Conservation (phyloP, 2,113 vertebrate species). For the Scartelaos histophorus region DNA sequence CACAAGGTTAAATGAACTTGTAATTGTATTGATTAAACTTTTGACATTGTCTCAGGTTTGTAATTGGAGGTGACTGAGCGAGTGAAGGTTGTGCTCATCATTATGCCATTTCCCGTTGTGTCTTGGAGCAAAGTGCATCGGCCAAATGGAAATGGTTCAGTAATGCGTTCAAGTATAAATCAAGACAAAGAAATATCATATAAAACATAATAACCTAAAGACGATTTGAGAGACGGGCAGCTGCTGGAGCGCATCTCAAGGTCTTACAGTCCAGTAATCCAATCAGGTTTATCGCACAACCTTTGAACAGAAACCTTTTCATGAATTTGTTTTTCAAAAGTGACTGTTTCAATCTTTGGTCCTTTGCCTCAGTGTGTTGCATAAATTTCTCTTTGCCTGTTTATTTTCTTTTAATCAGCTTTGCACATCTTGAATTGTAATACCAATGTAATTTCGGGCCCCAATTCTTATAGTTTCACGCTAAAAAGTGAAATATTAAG, state of each 20-base stretch:
- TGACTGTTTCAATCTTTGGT: conserved; percentile 6
- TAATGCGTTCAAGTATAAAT: conserved; percentile 6
- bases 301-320: conserved; percentile 3
- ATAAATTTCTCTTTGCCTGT: too few relatives aligned
- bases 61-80: background rate
- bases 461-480: too few relatives aligned
- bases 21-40: background rate
- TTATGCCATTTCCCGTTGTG: conserved; percentile 1
- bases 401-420: too few relatives aligned
- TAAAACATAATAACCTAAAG: conserved; percentile 13
- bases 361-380: background rate
- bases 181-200: conserved; percentile 3
- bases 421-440: too few relatives aligned
- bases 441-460: too few relatives aligned
- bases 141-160: conserved; percentile 3
- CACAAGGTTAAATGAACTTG: background rate
- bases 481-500: too few relatives aligned
- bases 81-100: conserved; percentile 3
- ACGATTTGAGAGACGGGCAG: conserved; percentile 6
- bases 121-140: background rate
- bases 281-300: conserved; percentile 9
- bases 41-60: background rate
- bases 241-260: conserved; percentile 4
- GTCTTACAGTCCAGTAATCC: conserved; percentile 14
- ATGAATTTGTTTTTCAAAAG: conserved; percentile 7